A percentile compares a stretch with the other conserved stretches of the same genome.
Evolutionary conservation across 2,113 vertebrate genomes (phyloP).

Genomic region (Tyto alba): DNA sequence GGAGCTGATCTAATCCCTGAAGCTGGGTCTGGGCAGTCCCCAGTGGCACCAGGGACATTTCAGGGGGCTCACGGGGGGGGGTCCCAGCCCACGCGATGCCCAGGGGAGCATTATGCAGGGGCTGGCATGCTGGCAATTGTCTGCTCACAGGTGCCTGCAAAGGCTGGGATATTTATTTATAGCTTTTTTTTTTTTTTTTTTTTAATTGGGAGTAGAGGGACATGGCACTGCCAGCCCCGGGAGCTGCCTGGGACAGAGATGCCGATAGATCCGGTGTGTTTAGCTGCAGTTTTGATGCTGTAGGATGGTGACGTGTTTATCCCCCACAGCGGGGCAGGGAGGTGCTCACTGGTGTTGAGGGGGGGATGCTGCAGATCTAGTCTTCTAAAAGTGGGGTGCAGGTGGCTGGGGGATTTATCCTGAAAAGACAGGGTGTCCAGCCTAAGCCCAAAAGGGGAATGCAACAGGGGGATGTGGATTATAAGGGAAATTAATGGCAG

Average conservation of each 20-base stretch:
- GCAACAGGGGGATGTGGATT: accelerated
- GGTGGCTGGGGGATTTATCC: neutral
- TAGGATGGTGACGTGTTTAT: accelerated
- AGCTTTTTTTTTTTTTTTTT: too few relatives aligned
- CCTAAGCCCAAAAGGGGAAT: neutral
- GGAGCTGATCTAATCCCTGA: neutral
- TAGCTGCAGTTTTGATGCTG: neutral
- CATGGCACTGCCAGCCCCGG: too few relatives aligned
- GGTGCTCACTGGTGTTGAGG: too few relatives aligned
- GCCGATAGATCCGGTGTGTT: neutral
- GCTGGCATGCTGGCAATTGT: accelerated
- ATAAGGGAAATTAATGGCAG: neutral
- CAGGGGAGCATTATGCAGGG: neutral
- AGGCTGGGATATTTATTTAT: neutral
- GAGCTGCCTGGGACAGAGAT: too few relatives aligned
- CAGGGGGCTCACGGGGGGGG: accelerated
- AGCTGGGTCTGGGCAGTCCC: neutral
- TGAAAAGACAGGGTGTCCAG: neutral
- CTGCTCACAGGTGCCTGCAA: neutral
- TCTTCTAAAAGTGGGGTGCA: neutral
- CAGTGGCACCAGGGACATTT: neutral
- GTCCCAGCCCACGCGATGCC: neutral
- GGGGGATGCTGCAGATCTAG: accelerated
- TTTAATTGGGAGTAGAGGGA: too few relatives aligned
- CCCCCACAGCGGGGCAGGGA: neutral